Base-by-base conservation (phyloP, 64 coral and sea anemone genomes). In the Porites australiensis region DNA sequence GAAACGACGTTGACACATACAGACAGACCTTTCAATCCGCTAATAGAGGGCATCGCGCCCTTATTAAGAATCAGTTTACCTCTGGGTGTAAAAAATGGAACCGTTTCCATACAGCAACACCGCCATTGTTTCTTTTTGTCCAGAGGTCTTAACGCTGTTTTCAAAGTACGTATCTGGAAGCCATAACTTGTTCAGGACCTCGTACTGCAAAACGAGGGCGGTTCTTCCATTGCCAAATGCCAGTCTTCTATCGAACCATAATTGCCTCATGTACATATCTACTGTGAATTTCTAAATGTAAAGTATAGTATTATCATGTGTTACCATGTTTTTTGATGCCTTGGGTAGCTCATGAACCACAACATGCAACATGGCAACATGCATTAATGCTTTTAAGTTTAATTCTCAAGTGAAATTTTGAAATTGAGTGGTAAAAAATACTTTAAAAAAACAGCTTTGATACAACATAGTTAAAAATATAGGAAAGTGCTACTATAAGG, bases 131-230 rank as follows among this genome's bases (percentile, higher is more conserved):
- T 19, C 48, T 3, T 72, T 13, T 20, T 88, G 70, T 3, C 63
- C 53, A 11, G 4, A 57, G 13, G 74, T 75, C 43, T 88, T 88
- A 50, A 78, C 75, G 12, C 50, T 51, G 50, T 78, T 78, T 57
- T 78, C 75, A 19, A 78, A 78, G 75, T 55, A 78, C 19, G 75
- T 78, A n/a, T 78, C 75, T 78, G 75, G 75, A 10, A 78, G 50
- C 75, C 75, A 78, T 4, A 78, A 8, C 0, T 78, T 55, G 12
- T 78, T 15, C 2, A 78, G 51, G 9, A 10, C 16, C 18, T 78
- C 75, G 0, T 57, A 19, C 9, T 78, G 75, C 13, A 78, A 12
- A 8, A 55, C 51, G 4, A 78, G 51, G 7, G 75, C 75, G 19
- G 8, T 18, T 16, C 51, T 51, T 78, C 75, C 57, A 78, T 23